Conservation (phyloP, 2,113 vertebrate species). For the Speoplatyrhinus poulsoni region DNA sequence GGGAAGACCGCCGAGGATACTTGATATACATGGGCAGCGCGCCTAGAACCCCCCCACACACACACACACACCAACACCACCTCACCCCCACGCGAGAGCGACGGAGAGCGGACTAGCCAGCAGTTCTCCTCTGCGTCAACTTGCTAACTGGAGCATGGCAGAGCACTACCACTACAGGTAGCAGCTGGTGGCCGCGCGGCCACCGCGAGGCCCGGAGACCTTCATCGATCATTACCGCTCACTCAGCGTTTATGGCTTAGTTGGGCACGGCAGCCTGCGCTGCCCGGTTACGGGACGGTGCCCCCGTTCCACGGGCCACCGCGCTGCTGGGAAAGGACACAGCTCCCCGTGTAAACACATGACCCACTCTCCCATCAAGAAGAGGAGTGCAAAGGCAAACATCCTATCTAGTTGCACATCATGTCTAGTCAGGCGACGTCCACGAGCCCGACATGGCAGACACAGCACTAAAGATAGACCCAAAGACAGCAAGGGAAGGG, state of each 20-base stretch:
- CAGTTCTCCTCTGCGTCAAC: constrained; percentile 53
- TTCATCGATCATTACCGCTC: constrained; percentile 65
- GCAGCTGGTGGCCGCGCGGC: constrained; percentile 61
- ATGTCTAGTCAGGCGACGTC: constrained; percentile 67
- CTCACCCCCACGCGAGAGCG: constrained; percentile 26
- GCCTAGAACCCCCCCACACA: constrained; percentile 38
- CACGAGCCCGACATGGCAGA: constrained; percentile 67
- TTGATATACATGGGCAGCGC: constrained; percentile 54
- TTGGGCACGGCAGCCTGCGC: constrained; percentile 43
- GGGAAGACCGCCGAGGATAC: constrained; percentile 51
- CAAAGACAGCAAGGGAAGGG: constrained; percentile 31
- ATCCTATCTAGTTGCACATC: constrained; percentile 63
- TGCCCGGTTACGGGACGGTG: constrained; percentile 26
- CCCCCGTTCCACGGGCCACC: constrained; percentile 19
- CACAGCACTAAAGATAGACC: constrained; percentile 72
- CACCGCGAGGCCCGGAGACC: constrained; percentile 46
- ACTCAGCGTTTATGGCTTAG: constrained; percentile 59
- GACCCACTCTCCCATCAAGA: constrained; percentile 21
- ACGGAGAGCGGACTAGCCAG: constrained; percentile 31
- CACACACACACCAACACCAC: too few relatives aligned
- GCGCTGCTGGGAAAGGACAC: constrained; percentile 7
- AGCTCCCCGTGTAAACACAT: constrained; percentile 4
- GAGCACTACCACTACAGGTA: constrained; percentile 54
- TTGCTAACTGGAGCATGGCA: constrained; percentile 66
- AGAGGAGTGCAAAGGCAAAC: constrained; percentile 51